Base-by-base conservation (phyloP, 2,888 invertebrate genomes). In the Macrosiphum euphorbiae region DNA sequence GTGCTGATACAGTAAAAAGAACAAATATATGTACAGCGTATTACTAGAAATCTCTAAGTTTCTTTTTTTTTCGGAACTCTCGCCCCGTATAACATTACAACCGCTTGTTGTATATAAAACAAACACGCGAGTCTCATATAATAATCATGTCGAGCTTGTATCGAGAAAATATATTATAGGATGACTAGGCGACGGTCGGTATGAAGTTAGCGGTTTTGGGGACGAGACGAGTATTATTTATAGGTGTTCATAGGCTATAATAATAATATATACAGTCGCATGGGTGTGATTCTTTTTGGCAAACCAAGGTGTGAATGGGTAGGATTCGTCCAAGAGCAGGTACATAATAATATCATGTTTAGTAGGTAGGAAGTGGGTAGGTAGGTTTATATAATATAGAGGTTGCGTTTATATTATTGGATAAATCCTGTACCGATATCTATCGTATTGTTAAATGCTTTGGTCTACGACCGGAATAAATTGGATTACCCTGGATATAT, bases 1-100 rank as follows among this genome's bases (percentile, higher is more conserved):
- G 78, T 78, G 78, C 78, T 78, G 78, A 78, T 78, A 78, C 35
- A 35, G 78, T 78, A 78, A 78, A 78, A 78, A 78, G 78, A 78
- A 78, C 78, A 78, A 78, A 78, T 24, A 67, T 67, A 67, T 67
- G 35, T 78, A 35, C 35, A 78, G 35, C 78, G 20, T 35, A 41
- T 78, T 78, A 78, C 35, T 20, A 35, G 16, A 78, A 78, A 78
- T 78, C 78, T 35, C 78, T 78, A 24, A 20, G 78, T 78, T 78
- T 47, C 47, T 52, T 55, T 78, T 78, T 35, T 78, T 78, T 78
- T 78, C 35, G 35, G 20, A 35, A 78, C 35, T 35, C 8, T 78
- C 8, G 3, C 20, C 8, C 78, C 20, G 8, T 35, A 78, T 35
- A 78, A 20, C n/a, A 67, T 67, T n/a, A 67, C 78, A 20, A 35